A percentile compares a stretch with the other conserved stretches of the same genome.
phyloP scores from a whole-genome alignment of 2,888 invertebrate species.

The Eupithecia exiguata region DNA sequence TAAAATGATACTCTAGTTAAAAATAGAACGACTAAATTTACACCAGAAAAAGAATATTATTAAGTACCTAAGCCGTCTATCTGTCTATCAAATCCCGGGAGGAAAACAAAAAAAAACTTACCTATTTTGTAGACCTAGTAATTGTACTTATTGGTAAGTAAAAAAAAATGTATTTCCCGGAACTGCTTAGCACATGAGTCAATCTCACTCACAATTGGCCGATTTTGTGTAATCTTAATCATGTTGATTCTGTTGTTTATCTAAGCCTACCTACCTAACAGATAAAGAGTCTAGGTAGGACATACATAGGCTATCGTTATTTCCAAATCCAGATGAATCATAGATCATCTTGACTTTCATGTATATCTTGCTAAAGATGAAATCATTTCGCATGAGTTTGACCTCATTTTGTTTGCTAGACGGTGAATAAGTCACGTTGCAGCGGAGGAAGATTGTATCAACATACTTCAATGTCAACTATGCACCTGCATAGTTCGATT shows the following conservation, averaged over 20 bases:
- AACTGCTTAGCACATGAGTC: background rate
- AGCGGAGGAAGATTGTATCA: background rate
- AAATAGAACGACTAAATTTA: too few relatives aligned
- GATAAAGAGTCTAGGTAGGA: background rate
- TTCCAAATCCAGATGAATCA: background rate
- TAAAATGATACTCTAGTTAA: too few relatives aligned
- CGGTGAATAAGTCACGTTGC: background rate
- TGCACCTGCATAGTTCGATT: background rate
- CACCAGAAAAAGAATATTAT: too few relatives aligned
- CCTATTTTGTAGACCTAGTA: background rate
- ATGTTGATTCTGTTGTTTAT: background rate
- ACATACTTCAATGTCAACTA: background rate
- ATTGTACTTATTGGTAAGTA: background rate
- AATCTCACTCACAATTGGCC: too few relatives aligned
- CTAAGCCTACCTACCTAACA: too few relatives aligned
- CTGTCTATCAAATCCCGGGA: background rate
- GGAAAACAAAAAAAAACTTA: background rate
- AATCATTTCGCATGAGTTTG: conserved; percentile 1
- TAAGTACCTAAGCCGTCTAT: too few relatives aligned
- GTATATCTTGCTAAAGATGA: background rate
- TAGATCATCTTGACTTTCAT: background rate
- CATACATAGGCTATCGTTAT: background rate
- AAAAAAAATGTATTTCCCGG: background rate
- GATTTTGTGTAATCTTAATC: background rate
- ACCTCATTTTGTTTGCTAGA: background rate